Percentiles rank a stretch among this genome's conserved stretches.
These are phyloP conservation scores for Odontocolon sp. DNA, from an alignment of 2,888 invertebrate species.

Conservation along the genomic window DNA sequence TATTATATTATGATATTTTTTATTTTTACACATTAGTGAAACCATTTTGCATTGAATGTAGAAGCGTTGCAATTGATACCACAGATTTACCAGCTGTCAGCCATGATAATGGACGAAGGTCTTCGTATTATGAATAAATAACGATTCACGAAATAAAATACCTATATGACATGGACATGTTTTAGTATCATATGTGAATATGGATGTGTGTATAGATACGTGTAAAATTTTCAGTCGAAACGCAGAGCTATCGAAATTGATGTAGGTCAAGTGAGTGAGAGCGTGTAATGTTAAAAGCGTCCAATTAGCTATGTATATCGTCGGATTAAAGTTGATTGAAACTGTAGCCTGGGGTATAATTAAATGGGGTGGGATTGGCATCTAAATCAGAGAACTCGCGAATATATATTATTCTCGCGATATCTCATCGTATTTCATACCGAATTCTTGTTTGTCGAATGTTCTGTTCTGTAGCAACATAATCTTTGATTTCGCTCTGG, in stretches of 20 bases:
- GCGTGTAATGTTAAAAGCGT: constrained; percentile 46
- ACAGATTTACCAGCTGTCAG: constrained; percentile 2
- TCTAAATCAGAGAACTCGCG: constrained; percentile 35
- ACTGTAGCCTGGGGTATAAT: constrained; percentile 50
- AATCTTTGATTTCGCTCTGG: too few species aligned
- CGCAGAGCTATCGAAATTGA: constrained; percentile 18
- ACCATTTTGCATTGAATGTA: not conserved
- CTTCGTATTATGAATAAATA: not conserved
- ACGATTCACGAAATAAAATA: constrained; percentile 21
- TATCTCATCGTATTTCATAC: too few species aligned
- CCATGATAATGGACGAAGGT: not conserved
- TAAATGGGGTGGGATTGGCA: constrained; percentile 46
- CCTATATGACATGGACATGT: too few species aligned
- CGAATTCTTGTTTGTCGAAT: not conserved
- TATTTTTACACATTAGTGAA: not conserved
- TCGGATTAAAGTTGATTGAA: constrained; percentile 60
- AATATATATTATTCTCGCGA: constrained; percentile 42
- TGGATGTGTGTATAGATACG: not conserved
- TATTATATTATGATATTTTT: not conserved
- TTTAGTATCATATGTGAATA: not conserved
- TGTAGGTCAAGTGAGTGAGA: constrained; percentile 12
- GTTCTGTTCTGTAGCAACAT: not conserved
- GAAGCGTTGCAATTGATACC: not conserved
- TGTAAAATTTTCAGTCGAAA: not conserved
- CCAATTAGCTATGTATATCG: constrained; percentile 58